Conservation (phyloP, 2,113 vertebrate species). For the Microcebus jonahi region DNA sequence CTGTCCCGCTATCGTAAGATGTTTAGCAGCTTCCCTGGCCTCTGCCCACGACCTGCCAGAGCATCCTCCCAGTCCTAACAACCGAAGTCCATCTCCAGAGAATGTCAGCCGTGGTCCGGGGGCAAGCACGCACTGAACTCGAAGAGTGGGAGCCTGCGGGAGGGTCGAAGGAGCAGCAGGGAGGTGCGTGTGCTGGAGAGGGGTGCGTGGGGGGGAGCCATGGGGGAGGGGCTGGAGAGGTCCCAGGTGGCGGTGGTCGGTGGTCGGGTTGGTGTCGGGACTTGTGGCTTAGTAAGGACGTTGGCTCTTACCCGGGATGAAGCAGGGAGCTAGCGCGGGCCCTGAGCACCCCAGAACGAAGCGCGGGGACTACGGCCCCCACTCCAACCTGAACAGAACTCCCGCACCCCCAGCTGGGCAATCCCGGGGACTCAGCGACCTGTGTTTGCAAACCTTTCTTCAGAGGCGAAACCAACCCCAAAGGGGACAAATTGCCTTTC, state of each 20-base stretch:
- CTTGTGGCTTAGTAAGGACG: not conserved
- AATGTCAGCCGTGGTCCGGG: not conserved
- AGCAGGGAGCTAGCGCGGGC: not conserved
- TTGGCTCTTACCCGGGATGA: not conserved
- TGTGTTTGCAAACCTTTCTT: slow-evolving; percentile 67
- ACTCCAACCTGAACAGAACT: not conserved
- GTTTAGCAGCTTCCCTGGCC: not conserved
- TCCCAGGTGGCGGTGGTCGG: no score
- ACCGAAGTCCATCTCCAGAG: not conserved
- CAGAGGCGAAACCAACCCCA: slow-evolving; percentile 40
- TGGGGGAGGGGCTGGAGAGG: not conserved
- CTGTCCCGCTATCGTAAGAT: not conserved
- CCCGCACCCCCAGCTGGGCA: not conserved
- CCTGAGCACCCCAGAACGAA: not conserved
- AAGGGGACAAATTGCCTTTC: slow-evolving; percentile 77
- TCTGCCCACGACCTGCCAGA: not conserved
- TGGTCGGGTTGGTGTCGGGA: no score
- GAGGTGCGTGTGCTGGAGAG: not conserved
- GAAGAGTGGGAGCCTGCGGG: not conserved
- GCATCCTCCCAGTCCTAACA: not conserved
- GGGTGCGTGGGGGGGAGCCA: rapidly evolving
- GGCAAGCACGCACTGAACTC: not conserved
- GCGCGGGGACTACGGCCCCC: rapidly evolving
- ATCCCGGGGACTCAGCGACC: not conserved
- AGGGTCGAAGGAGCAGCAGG: not conserved